Percentiles rank a stretch among this genome's conserved stretches.
Evolutionary conservation across 2,888 invertebrate genomes (phyloP).

Genomic region (Brachypalpus laphriformis): DNA sequence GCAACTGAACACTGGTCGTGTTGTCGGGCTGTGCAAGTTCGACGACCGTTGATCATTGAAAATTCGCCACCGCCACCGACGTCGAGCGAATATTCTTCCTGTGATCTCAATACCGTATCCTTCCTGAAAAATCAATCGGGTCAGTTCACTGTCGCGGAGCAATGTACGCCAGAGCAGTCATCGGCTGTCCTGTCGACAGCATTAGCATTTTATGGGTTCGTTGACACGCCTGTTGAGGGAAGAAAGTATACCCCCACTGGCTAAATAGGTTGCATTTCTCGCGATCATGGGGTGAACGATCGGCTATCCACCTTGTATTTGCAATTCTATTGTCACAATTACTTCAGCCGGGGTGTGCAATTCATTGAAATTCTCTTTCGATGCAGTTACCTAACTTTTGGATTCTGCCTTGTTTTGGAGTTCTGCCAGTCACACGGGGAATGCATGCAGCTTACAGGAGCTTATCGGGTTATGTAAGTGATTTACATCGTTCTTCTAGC

Average conservation of each 20-base stretch:
- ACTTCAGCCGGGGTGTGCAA: conserved; percentile 58
- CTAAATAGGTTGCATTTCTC: conserved; percentile 53
- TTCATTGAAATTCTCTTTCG: conserved; percentile 55
- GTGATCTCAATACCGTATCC: conserved; percentile 39
- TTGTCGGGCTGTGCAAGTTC: conserved; percentile 15
- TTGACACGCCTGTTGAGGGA: conserved; percentile 20
- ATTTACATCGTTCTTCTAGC: conserved; percentile 27
- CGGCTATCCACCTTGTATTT: conserved; percentile 73
- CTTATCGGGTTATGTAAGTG: conserved; percentile 48
- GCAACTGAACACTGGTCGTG: conserved; percentile 42
- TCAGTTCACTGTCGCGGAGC: conserved; percentile 61
- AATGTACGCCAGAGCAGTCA: conserved; percentile 24
- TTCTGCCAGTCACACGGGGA: not conserved
- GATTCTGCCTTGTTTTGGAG: not conserved
- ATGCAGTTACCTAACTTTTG: conserved; percentile 57
- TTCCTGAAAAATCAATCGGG: conserved; percentile 61
- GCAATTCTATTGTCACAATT: conserved; percentile 73
- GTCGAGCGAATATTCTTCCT: conserved; percentile 24
- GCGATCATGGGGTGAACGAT: conserved; percentile 54
- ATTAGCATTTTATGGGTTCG: conserved; percentile 35
- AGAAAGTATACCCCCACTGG: not conserved
- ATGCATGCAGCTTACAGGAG: conserved; percentile 18
- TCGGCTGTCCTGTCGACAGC: conserved; percentile 29
- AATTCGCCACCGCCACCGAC: not conserved
- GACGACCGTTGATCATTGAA: conserved; percentile 20